These are phyloP conservation scores for Hypocryptadius cinnamomeus DNA, from an alignment of 2,113 vertebrate species.

Conservation along the genomic window DNA sequence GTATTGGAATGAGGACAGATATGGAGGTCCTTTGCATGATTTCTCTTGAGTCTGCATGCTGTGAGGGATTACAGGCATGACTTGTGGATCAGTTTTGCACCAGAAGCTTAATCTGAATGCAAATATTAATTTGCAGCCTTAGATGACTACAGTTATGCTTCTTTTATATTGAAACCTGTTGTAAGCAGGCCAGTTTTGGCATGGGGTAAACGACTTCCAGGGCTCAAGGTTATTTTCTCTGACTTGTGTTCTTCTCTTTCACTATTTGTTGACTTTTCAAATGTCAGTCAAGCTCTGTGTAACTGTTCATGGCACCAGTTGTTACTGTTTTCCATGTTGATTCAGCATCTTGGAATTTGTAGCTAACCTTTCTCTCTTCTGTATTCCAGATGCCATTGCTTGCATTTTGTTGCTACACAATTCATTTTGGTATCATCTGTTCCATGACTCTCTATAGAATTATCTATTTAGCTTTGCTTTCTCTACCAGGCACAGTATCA, in stretches of 20 bases:
- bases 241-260: not conserved
- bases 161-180: not conserved
- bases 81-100: not conserved
- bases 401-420: not conserved
- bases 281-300: not conserved
- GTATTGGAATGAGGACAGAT: not conserved
- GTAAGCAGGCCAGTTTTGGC: not conserved
- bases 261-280: constrained; percentile 5
- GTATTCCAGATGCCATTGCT: not conserved
- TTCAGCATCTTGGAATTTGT: not conserved
- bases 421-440: not conserved
- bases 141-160: not conserved
- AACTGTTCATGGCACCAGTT: not conserved
- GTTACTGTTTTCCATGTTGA: not conserved
- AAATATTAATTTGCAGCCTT: not conserved
- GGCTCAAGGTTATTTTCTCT: constrained; percentile 3
- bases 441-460: not conserved
- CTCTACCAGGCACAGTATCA: not conserved
- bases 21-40: not conserved
- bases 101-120: not conserved
- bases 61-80: not conserved
- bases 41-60: not conserved
- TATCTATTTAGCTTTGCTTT: not conserved
- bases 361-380: not conserved
- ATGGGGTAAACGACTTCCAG: not conserved